Percentiles rank a stretch among this genome's conserved stretches.
These are phyloP conservation scores for Gonioctena quinquepunctata DNA, from an alignment of 1,140 invertebrate genomes.

Conservation along the genomic window DNA sequence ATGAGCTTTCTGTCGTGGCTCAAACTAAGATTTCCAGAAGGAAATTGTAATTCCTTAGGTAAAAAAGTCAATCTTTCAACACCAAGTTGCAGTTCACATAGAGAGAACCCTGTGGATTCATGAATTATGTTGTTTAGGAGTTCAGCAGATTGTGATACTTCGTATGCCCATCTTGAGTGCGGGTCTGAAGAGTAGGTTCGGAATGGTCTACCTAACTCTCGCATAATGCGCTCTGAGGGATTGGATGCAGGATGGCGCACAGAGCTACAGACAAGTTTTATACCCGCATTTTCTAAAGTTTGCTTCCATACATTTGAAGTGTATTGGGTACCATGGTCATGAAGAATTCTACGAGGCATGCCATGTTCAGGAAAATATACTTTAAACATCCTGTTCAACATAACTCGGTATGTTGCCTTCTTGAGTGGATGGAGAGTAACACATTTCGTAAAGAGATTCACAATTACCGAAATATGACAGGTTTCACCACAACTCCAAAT, in stretches of 20 bases:
- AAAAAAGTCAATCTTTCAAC: not conserved
- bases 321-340: not conserved
- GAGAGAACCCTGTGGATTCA: not conserved
- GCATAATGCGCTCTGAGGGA: not conserved
- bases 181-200: not conserved
- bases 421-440: not conserved
- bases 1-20: not conserved
- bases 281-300: not conserved
- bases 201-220: not conserved
- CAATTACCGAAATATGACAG: too few species aligned
- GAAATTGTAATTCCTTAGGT: not conserved
- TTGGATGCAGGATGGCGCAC: not conserved
- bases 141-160: not conserved
- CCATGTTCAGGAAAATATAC: not conserved
- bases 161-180: not conserved
- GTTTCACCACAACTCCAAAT: too few species aligned
- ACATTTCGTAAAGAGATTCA: not conserved
- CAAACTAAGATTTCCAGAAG: not conserved
- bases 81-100: not conserved
- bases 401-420: not conserved
- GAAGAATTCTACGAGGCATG: not conserved
- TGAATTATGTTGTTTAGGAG: not conserved
- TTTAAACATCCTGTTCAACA: not conserved
- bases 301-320: not conserved
- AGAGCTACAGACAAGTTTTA: too few species aligned